Base-by-base conservation (phyloP, 2,113 vertebrate genomes). In the Microcebus murinus region DNA sequence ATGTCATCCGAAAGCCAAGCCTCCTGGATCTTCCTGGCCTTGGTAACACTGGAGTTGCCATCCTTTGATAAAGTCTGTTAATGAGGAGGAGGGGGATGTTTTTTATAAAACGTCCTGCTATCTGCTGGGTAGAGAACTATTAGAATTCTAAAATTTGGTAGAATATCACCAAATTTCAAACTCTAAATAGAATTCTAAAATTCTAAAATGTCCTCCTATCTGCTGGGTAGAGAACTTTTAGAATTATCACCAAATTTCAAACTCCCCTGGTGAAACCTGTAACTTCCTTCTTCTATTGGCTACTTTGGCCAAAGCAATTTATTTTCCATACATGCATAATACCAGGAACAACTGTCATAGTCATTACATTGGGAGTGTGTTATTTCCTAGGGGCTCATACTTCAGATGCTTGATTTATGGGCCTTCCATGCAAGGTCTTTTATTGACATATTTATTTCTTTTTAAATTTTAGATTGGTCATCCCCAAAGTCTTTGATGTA, bases 1-100 rank as follows among this genome's bases (percentile, higher is more conserved):
- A 11, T 0, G 5, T 10, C 27, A 5, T 1, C 7, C 2, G 7
- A 36, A 36, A 71, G 8, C 57, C 65, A n/a, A 7, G 0, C 3
- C 4, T 42, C n/a, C 45, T 8, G 52, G 42, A 5, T 34, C 13
- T 76, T 21, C 12, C 15, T 0, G 17, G n/a, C 31, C 42, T 57
- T n/a, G 1, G 3, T 13, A 5, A 34, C 52, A 0, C 1, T 8
- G 1, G 42, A 18, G n/a, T 1, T 29, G 25, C 20, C 12, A 1
- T 17, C 20, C n/a, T 74, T 17, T 50, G n/a, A 2, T 17, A 36
- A 18, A 0, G 1, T 1, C 31, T 39, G 4, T 55, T 77, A 34
- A 1, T 36, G 3, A 59, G 14, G 34, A 4, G 14, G 27, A 70
- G 4, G 17, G 34, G 31, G 1, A 36, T 6, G 14, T 68, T 87